Conservation (phyloP, 2,888 invertebrate species). For the Nesidiocoris tenuis region DNA sequence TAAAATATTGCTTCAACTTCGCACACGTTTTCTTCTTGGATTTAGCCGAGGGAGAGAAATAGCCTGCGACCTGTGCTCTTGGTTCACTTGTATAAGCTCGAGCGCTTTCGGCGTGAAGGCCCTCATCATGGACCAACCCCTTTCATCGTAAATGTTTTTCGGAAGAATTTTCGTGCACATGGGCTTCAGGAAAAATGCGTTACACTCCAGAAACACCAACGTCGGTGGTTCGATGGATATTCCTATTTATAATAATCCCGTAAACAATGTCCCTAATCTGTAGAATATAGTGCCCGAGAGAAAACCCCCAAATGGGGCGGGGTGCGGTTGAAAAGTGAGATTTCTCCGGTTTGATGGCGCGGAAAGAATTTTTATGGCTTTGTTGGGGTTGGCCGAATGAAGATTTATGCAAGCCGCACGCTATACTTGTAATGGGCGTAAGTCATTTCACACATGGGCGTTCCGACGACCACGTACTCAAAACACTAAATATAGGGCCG, state of each 20-base stretch:
- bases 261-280: background rate
- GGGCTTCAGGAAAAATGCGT: too few species aligned
- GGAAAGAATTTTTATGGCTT: slow-evolving; percentile 34
- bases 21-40: too few species aligned
- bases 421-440: background rate
- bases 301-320: background rate
- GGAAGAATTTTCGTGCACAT: too few species aligned
- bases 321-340: background rate
- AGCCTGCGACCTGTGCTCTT: too few species aligned
- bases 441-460: background rate
- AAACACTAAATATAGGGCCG: background rate
- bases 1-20: too few species aligned
- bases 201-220: too few species aligned
- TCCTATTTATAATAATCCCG: background rate
- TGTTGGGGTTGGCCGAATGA: slow-evolving; percentile 22
- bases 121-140: too few species aligned
- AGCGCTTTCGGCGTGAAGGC: too few species aligned
- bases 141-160: too few species aligned
- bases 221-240: background rate
- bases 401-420: slow-evolving; percentile 13
- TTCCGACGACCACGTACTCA: background rate
- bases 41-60: too few species aligned
- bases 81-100: too few species aligned
- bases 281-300: background rate
- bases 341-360: slow-evolving; percentile 22